Base-by-base conservation (phyloP, 2,888 invertebrate species). In the Sphaeridia pumilis region DNA sequence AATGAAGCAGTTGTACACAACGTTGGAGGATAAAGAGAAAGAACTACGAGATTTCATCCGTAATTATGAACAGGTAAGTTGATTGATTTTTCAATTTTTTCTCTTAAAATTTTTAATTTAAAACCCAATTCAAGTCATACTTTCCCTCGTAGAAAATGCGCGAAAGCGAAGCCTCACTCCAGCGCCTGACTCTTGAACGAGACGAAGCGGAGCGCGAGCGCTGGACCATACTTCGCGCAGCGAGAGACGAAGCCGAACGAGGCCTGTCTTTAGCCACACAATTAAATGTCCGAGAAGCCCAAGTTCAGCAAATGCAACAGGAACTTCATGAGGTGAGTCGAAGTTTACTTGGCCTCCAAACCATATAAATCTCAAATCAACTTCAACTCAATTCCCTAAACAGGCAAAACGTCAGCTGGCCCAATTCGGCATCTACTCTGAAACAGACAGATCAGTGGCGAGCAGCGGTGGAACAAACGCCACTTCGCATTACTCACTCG, bases 1-100 rank as follows among this genome's bases (percentile, higher is more conserved):
- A 74, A 92, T 93, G 82, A 90, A 90, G 71, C 90, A 93, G 69
- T 78, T 94, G 55, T 94, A 93, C 71, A 82, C 84, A 52, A 90
- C 92, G 7, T 76, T 94, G 57, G 93, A 93, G 72, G 90, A 92
- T 70, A 93, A 93, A 73, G 93, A 94, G 70, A 84, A 86, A 67
- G 92, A 93, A 71, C 75, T 93, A 55, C 77, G 92, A 55, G 92
- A 93, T 72, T 93, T 93, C 69, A 92, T 94, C 68, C 78, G 90
- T 64, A 90, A 87, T 73, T 93, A 88, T 72, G 93, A 93, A 72
- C 89, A 86, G 79, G 84, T 84, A 72, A 35, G 67, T n/a, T 25
- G 36, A 2, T n/a, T 17, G n/a, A n/a, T n/a, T n/a, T n/a, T n/a
- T n/a, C n/a, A n/a, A n/a, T n/a, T n/a, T n/a, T n/a, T n/a, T n/a